Base-by-base conservation (phyloP, 1,140 invertebrate genomes). In the Hycleus cichorii region DNA sequence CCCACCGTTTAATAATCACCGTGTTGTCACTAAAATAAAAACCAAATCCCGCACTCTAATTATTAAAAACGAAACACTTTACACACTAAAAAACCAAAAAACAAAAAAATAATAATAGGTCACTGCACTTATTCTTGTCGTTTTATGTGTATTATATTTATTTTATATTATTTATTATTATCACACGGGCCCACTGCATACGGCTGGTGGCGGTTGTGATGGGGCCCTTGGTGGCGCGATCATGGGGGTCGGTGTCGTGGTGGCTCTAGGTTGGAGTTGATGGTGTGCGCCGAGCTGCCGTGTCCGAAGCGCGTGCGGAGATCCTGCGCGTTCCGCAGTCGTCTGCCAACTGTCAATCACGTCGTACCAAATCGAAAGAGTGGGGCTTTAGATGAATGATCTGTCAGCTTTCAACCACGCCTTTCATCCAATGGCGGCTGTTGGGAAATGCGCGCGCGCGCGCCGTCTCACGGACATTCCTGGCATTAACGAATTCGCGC, bases 311-410 rank as follows among this genome's bases (percentile, higher is more conserved):
- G 69, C 69, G 71, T 71, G 67, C 72, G 69, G 71, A 73, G 78
- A 75, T 79, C 78, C 77, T 80, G 78, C 80, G 79, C 78, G 78
- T 72, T 78, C 79, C 78, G 78, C 78, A 80, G 80, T 80, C 79
- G 79, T 81, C 80, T 80, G 79, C 80, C 77, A 82, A 82, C 80
- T 81, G 80, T 82, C 80, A 82, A 82, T 82, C 80, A 81, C 77
- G 74, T 76, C 73, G 59, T 74, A 72, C 62, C 73, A 69, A 69
- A 70, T 69, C 72, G 67, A 66, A 64, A 76, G 77, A 79, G 78
- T 77, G 80, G 78, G 77, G 68, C 60, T 64, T 11, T 7, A 64
- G 69, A 74, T 73, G 72, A 73, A 73, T 70, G 72, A 72, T 72
- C 71, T 72, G 71, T 72, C 72, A 70, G 63, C 44, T 49, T 47